Conservation (phyloP, 2,113 vertebrate genomes). For the Saguinus imperator region DNA sequence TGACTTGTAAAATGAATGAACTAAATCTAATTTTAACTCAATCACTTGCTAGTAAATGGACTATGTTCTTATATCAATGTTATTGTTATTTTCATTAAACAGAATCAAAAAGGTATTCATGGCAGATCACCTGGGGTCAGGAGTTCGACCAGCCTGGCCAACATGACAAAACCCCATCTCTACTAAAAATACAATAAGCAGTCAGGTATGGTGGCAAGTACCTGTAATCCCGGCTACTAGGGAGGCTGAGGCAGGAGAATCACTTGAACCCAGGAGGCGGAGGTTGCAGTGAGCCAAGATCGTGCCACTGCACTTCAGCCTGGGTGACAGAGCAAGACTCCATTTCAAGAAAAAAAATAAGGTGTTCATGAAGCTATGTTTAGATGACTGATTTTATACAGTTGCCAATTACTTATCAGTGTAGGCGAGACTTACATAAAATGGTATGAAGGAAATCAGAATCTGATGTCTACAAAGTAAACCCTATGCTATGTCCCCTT, state of each 20-base stretch:
- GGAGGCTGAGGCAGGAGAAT: no score
- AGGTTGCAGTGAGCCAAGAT: no score
- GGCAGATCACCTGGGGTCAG: no score
- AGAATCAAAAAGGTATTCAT: neutral
- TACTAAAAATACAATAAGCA: no score
- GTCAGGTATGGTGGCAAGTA: no score
- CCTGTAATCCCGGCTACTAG: no score
- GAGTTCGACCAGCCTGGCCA: no score
- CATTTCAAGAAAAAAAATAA: neutral
- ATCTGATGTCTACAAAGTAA: neutral
- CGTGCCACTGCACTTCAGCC: no score
- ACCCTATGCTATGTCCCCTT: neutral
- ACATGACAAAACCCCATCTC: no score
- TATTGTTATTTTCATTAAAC: neutral
- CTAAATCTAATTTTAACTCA: neutral
- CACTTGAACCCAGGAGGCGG: no score
- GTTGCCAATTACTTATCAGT: neutral
- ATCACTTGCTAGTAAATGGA: neutral
- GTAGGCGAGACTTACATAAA: neutral
- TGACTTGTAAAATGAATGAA: neutral
- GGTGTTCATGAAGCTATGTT: neutral
- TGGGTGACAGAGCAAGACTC: no score
- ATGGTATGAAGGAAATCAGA: neutral
- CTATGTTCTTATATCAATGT: neutral
- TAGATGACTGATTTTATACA: neutral